Conservation (phyloP, 2,113 vertebrate genomes). For the Chloropsis hardwickii region DNA sequence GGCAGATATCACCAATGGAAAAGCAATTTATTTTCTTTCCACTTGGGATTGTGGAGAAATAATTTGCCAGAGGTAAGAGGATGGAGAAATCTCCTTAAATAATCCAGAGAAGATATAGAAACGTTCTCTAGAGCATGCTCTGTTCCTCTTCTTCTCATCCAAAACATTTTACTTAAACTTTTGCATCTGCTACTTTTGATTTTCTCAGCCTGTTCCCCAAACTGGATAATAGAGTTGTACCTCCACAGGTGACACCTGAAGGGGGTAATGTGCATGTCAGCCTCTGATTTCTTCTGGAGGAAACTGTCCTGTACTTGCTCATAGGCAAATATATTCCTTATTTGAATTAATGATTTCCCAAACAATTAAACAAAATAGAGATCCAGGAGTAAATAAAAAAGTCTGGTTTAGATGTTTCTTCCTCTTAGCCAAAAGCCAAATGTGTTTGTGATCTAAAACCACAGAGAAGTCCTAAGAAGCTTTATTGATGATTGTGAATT, state of each 20-base stretch:
- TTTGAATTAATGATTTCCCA: not conserved
- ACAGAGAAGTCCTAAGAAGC: not conserved
- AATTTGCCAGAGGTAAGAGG: not conserved
- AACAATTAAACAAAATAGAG: not conserved
- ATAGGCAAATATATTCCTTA: not conserved
- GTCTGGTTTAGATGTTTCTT: not conserved
- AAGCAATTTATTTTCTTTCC: not conserved
- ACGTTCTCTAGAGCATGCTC: rapidly evolving
- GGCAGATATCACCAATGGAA: not conserved
- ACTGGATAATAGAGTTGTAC: not conserved
- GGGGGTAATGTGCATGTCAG: not conserved
- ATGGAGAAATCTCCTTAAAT: not conserved
- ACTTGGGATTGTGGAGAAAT: not conserved
- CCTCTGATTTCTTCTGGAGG: not conserved
- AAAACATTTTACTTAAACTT: not conserved
- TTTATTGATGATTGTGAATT: not conserved
- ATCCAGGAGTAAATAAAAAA: not conserved
- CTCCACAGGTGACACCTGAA: not conserved
- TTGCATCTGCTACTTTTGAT: not conserved
- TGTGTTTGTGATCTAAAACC: not conserved
- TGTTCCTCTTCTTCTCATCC: not conserved
- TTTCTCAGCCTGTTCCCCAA: not conserved
- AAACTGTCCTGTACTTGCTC: not conserved
- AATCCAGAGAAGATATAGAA: not conserved
- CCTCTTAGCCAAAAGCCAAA: not conserved